Base-by-base conservation (phyloP, 2,888 invertebrate genomes). In the Panzeria rudis region DNA sequence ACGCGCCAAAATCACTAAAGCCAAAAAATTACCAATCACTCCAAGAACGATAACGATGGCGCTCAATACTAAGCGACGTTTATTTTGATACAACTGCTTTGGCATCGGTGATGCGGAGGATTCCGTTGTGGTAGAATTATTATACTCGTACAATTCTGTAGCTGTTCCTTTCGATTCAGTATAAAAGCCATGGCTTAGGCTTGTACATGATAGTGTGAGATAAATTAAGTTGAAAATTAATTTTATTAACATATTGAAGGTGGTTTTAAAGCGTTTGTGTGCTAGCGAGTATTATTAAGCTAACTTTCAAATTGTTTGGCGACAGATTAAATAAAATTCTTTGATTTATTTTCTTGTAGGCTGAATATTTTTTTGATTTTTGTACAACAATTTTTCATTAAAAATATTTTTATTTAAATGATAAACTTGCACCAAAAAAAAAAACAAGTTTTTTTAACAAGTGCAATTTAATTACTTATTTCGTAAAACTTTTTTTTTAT, bases 11-110 rank as follows among this genome's bases (percentile, higher is more conserved):
- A 96, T 96, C 72, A 95, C 93, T 71, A 97, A 94, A 7, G 97
- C 97, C n/a, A 95, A 94, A 11, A 95, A 93, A 89, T 97, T 97
- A 5, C 97, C 97, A 32, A 95, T 87, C 44, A 96, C 95, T 1
- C 97, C 97, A 20, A 95, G 92, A 4, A 94, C 91, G 87, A 91
- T 88, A 32, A 90, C 89, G 95, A 96, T 87, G 94, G 94, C 80
- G 94, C 87, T 84, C 35, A 82, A n/a, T 5, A 91, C 35, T 66
- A 90, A 83, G 17, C 89, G 88, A 0, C 82, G 87, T 3, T 84
- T 86, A 83, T 88, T 88, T 3, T 86, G 88, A 68, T 91, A 91
- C 44, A 91, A 83, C 38, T 84, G 72, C 68, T 81, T 82, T 44
- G 86, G 71, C 56, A 85, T 54, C 0, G 87, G 76, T 44, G 84